Evolutionary conservation across 2,113 vertebrate species (phyloP).

Genomic region (Tichodroma muraria): DNA sequence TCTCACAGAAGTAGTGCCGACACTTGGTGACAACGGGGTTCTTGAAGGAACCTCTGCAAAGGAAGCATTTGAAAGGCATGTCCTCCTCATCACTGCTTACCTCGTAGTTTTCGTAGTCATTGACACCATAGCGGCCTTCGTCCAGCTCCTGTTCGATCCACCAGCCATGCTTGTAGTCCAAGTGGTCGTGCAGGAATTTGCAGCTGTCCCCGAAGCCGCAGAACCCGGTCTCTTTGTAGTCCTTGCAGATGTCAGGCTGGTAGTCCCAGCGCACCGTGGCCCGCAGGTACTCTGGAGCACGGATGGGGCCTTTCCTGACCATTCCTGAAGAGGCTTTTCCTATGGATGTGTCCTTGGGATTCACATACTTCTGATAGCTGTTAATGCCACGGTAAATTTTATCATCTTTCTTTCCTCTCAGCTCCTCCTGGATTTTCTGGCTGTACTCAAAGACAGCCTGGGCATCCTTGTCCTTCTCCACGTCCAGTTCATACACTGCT

Average conservation of each 20-base stretch:
- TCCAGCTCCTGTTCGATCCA: constrained; percentile 94
- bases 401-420: constrained; percentile 91
- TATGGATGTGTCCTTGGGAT: constrained; percentile 92
- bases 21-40: constrained; percentile 95
- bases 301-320: constrained; percentile 94
- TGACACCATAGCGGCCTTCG: constrained; percentile 84
- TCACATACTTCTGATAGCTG: constrained; percentile 93
- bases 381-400: constrained; percentile 96
- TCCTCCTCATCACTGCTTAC: constrained; percentile 94
- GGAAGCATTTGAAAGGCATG: constrained; percentile 94
- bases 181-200: constrained; percentile 95
- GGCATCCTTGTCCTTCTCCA: background rate
- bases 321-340: constrained; percentile 94
- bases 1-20: constrained; percentile 91
- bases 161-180: constrained; percentile 97
- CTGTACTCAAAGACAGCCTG: background rate
- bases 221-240: constrained; percentile 96
- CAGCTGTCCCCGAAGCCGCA: constrained; percentile 98
- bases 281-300: constrained; percentile 88
- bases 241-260: constrained; percentile 95
- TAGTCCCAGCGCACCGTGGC: constrained; percentile 96
- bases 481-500: background rate
- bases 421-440: constrained; percentile 67
- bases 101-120: constrained; percentile 90
- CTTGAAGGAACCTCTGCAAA: constrained; percentile 89